Conservation (phyloP, 2,797 vertebrate genomes). For the Scleropages formosus region DNA sequence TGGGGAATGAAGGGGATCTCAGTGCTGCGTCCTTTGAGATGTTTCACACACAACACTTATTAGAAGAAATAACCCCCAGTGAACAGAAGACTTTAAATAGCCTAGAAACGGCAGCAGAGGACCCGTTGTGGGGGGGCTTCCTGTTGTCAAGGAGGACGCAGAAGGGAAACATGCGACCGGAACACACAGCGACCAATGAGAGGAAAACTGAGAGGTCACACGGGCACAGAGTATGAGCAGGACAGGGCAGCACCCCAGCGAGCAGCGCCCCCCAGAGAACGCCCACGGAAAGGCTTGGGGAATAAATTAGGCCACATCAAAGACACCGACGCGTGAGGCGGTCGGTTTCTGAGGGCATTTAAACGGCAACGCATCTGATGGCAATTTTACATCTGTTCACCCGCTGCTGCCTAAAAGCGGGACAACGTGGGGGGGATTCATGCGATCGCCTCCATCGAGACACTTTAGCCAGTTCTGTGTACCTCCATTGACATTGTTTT, state of each 20-base stretch:
- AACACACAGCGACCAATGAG: no score
- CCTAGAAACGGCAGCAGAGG: no score
- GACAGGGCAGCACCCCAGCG: not conserved
- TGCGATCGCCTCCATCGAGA: not conserved
- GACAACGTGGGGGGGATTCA: not conserved
- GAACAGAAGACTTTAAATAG: no score
- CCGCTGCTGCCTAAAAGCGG: not conserved
- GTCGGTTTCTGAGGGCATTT: not conserved
- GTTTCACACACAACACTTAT: no score
- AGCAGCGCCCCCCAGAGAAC: not conserved
- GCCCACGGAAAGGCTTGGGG: not conserved
- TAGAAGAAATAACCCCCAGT: no score
- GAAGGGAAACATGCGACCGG: not conserved
- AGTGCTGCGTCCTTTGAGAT: no score
- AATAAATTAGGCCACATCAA: not conserved
- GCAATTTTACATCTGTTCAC: no score
- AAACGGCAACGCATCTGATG: no score
- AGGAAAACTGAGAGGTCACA: not conserved
- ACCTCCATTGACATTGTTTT: slow-evolving; percentile 24
- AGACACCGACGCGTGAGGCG: not conserved
- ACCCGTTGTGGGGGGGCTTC: no score
- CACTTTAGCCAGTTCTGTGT: slow-evolving; percentile 27
- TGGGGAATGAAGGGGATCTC: no score
- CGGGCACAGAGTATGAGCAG: not conserved
- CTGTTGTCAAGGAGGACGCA: no score